Evolutionary conservation across 1,140 invertebrate genomes (phyloP).

Genomic region (Lordiphosa stackelbergi): DNA sequence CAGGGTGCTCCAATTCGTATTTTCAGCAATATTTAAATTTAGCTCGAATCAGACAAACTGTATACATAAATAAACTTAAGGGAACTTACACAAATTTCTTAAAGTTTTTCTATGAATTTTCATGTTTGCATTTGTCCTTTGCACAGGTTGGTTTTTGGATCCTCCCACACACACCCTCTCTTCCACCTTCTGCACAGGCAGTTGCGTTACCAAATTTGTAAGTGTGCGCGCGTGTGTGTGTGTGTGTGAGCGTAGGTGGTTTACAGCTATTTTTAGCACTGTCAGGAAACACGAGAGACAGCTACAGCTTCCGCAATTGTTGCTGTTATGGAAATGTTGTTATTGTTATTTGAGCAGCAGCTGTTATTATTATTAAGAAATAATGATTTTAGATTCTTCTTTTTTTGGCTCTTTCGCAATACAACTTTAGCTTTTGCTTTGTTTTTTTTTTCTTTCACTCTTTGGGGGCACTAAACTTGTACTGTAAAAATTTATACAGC

Average conservation of each 20-base stretch:
- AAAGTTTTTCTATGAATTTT: constrained; percentile 2
- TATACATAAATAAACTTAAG: not conserved
- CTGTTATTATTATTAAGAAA: constrained; percentile 4
- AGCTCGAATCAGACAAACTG: constrained; percentile 1
- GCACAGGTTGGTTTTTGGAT: not conserved
- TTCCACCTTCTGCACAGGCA: not conserved
- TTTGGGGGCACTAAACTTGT: not conserved
- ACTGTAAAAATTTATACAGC: not conserved
- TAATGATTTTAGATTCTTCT: not conserved
- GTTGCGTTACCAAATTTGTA: constrained; percentile 7
- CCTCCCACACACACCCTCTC: too few relatives aligned
- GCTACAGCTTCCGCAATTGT: constrained; percentile 12
- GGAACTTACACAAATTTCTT: constrained; percentile 9
- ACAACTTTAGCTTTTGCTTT: not conserved
- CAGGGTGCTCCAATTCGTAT: constrained; percentile 11
- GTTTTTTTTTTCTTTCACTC: not conserved
- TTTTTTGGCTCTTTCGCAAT: too few relatives aligned
- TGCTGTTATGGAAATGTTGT: too few relatives aligned
- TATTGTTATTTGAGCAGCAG: constrained; percentile 6
- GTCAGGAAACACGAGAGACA: constrained; percentile 6
- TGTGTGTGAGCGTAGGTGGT: constrained; percentile 9
- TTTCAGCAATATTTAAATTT: too few relatives aligned
- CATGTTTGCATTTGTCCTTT: constrained; percentile 10
- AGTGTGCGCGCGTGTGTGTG: not conserved
- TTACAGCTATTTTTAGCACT: constrained; percentile 13